Percentiles rank a stretch among this genome's conserved stretches.
phyloP scores from a whole-genome alignment of 2,797 vertebrate genomes.

The Emys orbicularis region DNA sequence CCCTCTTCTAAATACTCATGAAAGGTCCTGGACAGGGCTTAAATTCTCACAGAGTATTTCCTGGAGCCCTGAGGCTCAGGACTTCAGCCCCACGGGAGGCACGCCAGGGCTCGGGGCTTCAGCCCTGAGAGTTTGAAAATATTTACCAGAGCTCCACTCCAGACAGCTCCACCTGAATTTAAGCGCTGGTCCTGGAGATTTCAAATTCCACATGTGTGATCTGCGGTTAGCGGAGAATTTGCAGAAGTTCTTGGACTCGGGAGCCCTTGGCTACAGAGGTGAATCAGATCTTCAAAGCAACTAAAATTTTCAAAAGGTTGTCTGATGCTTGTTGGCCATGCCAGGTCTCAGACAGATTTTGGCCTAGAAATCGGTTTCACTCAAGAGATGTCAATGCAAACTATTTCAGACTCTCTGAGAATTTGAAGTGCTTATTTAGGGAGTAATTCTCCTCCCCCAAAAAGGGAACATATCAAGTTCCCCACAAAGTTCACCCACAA shows the following conservation, averaged over 20 bases:
- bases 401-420: neutral
- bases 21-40: neutral
- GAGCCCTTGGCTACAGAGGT: neutral
- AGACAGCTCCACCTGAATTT: too few species aligned
- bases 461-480: neutral
- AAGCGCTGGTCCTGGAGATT: neutral
- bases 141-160: too few species aligned
- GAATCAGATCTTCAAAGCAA: neutral
- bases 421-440: neutral
- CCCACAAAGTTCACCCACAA: neutral
- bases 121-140: too few species aligned
- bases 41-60: too few species aligned
- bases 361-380: neutral
- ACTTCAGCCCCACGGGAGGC: too few species aligned
- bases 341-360: neutral
- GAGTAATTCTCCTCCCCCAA: neutral
- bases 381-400: neutral
- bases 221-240: conserved; percentile 11
- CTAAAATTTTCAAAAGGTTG: neutral
- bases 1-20: neutral
- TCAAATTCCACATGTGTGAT: neutral
- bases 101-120: too few species aligned
- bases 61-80: too few species aligned
- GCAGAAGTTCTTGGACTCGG: neutral
- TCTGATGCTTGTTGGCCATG: neutral